Base-by-base conservation (phyloP, 2,797 vertebrate species). In the Phyllotis vaccarum region DNA sequence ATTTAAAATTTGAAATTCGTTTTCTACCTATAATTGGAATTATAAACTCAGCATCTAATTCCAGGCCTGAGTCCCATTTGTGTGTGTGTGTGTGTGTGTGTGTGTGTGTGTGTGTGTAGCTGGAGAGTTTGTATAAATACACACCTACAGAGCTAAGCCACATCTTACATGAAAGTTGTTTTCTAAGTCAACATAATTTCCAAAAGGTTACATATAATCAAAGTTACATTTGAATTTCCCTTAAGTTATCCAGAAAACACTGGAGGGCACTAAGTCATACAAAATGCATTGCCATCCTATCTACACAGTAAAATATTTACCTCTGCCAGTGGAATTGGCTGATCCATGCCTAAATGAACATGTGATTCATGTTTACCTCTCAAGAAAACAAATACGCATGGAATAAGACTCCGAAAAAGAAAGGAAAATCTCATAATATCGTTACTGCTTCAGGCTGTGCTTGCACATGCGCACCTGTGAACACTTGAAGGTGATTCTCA, bases 1-100 rank as follows among this genome's bases (percentile, higher is more conserved):
- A 90, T 92, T 93, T 94, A 90, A 96, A 80, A 90, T 16, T 49
- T 78, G 8, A 29, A 76, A 93, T 87, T 21, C 31, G 64, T 66
- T 75, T 94, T 80, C 72, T 49, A 79, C 80, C 78, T 68, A 88
- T 91, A 91, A 87, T 6, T 56, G 5, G 24, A 19, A 31, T 81
- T 93, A 78, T 31, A 91, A 95, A 93, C 34, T 88, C 62, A 93
- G 5, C 68, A 85, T 72, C 91, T 22, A 78, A 49, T 85, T 74
- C 13, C 19, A 85, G 89, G n/a, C 31, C 70, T 83, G 62, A n/a
- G 11, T 95, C 46, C 94, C 37, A 40, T 29, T 8, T 83, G 22
- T 40, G 79, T 40, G 54, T 40, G 22, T 60, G 79, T 81, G 79
- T 40, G 22, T 58, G 40, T 29, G 22, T 46, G 72, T 43, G 70